A percentile compares a stretch with the other conserved stretches of the same genome.
Conservation (phyloP, 2,888 invertebrate genomes). For the Serrognathus titanus region DNA sequence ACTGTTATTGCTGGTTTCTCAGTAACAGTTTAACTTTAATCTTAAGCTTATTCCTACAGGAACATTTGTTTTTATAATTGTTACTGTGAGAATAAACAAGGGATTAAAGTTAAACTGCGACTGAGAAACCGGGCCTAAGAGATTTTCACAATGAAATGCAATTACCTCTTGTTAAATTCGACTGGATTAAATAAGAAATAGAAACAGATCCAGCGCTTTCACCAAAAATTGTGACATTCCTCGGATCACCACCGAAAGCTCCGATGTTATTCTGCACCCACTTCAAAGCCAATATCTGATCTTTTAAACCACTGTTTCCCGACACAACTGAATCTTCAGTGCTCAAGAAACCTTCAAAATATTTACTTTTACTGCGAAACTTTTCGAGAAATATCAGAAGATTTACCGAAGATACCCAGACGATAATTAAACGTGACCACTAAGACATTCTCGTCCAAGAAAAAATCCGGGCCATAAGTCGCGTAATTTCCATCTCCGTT, state of each 20-base stretch:
- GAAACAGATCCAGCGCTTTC: slow-evolving; percentile 8
- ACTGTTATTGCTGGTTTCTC: too few relatives aligned
- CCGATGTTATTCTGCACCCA: slow-evolving; percentile 11
- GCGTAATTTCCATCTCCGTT: slow-evolving; percentile 30
- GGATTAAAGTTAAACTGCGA: too few relatives aligned
- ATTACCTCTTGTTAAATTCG: slow-evolving; percentile 6
- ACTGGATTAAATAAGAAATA: slow-evolving; percentile 1
- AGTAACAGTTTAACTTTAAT: too few relatives aligned
- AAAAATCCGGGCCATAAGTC: slow-evolving; percentile 33
- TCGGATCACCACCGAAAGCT: slow-evolving; percentile 12
- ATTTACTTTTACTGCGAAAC: too few relatives aligned
- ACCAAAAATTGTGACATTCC: slow-evolving; percentile 9
- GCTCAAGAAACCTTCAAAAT: slow-evolving; percentile 9
- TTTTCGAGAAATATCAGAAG: too few relatives aligned
- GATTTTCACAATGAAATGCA: too few relatives aligned
- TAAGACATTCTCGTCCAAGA: slow-evolving; percentile 35
- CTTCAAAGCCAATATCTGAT: slow-evolving; percentile 5
- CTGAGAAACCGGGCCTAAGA: too few relatives aligned
- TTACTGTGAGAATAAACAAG: too few relatives aligned
- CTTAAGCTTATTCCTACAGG: too few relatives aligned
- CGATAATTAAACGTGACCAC: slow-evolving; percentile 36
- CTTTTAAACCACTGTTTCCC: slow-evolving; percentile 10
- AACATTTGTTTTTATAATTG: too few relatives aligned
- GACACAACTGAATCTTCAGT: slow-evolving; percentile 6
- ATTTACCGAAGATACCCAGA: slow-evolving; percentile 35